Percentiles rank a stretch among this genome's conserved stretches.
Evolutionary conservation across 2,113 vertebrate genomes (phyloP).

Genomic region (Bujurquina vittata): DNA sequence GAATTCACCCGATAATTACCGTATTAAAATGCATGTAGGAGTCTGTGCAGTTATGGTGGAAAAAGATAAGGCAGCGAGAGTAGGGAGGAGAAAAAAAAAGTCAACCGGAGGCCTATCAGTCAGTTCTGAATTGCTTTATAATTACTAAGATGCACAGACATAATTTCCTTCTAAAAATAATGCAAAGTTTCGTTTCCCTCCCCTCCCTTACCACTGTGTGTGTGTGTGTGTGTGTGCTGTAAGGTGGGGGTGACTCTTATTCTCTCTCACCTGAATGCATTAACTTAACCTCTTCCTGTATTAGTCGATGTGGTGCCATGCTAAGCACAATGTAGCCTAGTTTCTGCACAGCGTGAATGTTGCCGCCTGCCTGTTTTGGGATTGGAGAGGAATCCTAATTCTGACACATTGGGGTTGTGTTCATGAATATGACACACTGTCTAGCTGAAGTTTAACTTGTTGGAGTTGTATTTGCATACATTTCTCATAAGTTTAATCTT

Average conservation of each 20-base stretch:
- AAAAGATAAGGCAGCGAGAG: conserved; percentile 69
- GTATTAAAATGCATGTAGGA: conserved; percentile 75
- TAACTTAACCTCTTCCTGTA: conserved; percentile 65
- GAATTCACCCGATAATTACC: conserved; percentile 72
- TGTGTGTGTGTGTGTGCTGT: background rate
- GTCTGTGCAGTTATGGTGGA: conserved; percentile 66
- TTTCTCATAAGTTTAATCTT: conserved; percentile 45
- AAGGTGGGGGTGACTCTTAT: background rate
- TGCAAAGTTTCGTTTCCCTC: conserved; percentile 64
- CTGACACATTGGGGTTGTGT: conserved; percentile 75
- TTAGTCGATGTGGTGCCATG: conserved; percentile 56
- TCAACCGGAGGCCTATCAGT: conserved; percentile 74
- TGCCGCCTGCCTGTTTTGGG: conserved; percentile 50
- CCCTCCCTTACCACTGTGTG: conserved; percentile 26
- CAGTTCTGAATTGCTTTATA: conserved; percentile 73
- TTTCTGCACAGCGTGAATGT: conserved; percentile 68
- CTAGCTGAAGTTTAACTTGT: conserved; percentile 25
- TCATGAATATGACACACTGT: conserved; percentile 58
- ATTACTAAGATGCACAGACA: conserved; percentile 73
- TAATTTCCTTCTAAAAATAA: conserved; percentile 75
- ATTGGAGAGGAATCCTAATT: conserved; percentile 54
- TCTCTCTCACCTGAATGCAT: conserved; percentile 24
- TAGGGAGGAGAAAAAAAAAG: background rate
- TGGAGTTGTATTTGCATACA: conserved; percentile 51
- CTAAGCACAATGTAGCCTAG: conserved; percentile 68